These are phyloP conservation scores for Nezara viridula DNA, from an alignment of 2,888 invertebrate species.

Conservation along the genomic window DNA sequence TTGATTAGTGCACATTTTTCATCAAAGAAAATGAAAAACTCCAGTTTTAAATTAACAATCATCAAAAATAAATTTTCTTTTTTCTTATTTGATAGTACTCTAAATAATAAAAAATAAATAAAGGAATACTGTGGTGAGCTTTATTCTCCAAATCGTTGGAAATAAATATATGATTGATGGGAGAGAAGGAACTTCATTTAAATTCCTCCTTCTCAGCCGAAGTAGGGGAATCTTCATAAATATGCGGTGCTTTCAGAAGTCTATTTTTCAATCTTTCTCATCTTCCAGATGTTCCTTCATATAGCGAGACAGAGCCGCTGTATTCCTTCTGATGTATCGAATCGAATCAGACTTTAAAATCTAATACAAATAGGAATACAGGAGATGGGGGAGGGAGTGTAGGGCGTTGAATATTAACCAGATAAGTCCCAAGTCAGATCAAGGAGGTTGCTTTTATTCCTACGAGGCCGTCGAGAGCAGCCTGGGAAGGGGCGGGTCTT, in stretches of 20 bases:
- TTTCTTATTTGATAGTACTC: too few relatives aligned
- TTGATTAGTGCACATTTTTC: too few relatives aligned
- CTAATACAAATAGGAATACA: conserved; percentile 38
- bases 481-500: neutral
- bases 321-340: conserved; percentile 14
- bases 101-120: too few relatives aligned
- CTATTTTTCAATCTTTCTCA: conserved; percentile 30
- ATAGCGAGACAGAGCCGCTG: neutral
- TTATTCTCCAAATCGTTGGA: neutral
- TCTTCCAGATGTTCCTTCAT: conserved; percentile 38
- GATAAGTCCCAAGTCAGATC: conserved; percentile 11
- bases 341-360: conserved; percentile 44
- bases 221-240: conserved; percentile 23
- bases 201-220: conserved; percentile 25
- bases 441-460: conserved; percentile 12
- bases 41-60: too few relatives aligned
- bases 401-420: conserved; percentile 45
- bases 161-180: conserved; percentile 41
- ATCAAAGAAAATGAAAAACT: too few relatives aligned
- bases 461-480: neutral
- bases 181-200: conserved; percentile 20
- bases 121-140: neutral
- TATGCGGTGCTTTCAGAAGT: conserved; percentile 15
- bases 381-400: conserved; percentile 30
- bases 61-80: too few relatives aligned